Evolutionary conservation across 2,888 invertebrate species (phyloP), one percentile per base, ranked within the genome.

Genomic region (Panopea generosa): DNA sequence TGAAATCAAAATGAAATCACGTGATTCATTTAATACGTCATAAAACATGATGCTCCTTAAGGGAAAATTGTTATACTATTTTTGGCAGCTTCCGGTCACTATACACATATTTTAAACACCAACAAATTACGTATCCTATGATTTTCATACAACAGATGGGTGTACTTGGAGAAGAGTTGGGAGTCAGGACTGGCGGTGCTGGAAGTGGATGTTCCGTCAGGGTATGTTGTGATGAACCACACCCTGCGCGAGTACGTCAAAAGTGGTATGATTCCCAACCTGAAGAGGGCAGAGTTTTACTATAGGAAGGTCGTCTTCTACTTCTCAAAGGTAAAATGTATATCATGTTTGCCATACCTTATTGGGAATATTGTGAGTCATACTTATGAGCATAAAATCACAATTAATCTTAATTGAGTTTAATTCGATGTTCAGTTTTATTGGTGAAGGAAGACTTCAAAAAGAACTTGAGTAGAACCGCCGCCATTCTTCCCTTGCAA

Each of bases 281-380:
- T 99, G 80, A 96, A 97, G 91, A 94, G 98, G 76, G 98, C 98
- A 53, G 95, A 95, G 87, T 98, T 95, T 93, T 94, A 95, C 83
- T 95, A 96, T 82, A 94, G 95, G 82, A 97, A 97, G 94, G 95
- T 98, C 75, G 93, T 97, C 57, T 98, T 98, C 93, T 98, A 98
- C 93, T 98, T 99, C 92, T 96, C 97, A 92, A 97, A 96, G 92
- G 97, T 97, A 93, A 95, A n/a, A n/a, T n/a, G n/a, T n/a, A n/a
- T n/a, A 24, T 16, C 18, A n/a, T 18, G 14, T 16, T 18, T 9
- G 18, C 9, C 18, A 9, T 49, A 11, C 9, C 7, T 49, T 49
- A 16, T 18, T 49, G 9, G 7, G 7, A 49, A 49, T 49, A 18
- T 49, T 16, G 9, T 11, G 20, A 16, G 11, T 16, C 9, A 18